These are phyloP conservation scores for Chironomus riparius DNA, from an alignment of 2,888 invertebrate genomes.

Conservation along the genomic window DNA sequence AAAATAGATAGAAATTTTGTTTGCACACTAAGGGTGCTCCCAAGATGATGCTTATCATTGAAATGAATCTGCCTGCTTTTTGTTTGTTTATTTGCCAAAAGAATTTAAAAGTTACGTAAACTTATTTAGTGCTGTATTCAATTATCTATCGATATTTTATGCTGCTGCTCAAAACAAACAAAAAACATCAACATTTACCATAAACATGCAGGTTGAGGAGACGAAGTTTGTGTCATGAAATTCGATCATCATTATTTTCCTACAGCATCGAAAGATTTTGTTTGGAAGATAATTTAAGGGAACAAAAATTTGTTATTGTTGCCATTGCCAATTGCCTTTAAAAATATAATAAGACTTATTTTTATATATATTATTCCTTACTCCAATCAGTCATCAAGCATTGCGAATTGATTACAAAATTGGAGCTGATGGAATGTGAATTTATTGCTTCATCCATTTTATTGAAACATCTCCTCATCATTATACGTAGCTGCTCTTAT, in stretches of 20 bases:
- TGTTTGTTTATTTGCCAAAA: neutral
- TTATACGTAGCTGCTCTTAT: no score
- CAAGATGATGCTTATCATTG: neutral
- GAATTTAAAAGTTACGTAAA: slow-evolving; percentile 12
- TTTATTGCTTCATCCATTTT: neutral
- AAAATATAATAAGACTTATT: neutral
- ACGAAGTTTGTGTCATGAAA: neutral
- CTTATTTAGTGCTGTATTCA: neutral
- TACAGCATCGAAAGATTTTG: neutral
- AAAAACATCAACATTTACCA: neutral
- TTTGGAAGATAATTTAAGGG: neutral
- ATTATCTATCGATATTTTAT: neutral
- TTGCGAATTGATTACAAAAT: neutral
- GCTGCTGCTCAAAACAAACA: neutral
- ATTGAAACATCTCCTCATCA: neutral
- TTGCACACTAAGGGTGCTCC: neutral
- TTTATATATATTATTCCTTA: neutral
- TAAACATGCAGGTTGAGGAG: neutral
- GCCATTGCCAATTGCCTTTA: no score
- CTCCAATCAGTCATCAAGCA: neutral
- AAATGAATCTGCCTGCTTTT: neutral
- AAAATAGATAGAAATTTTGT: no score
- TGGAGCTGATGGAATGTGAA: neutral
- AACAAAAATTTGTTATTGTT: neutral
- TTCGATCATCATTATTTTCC: slow-evolving; percentile 1